Conservation (phyloP, 2,797 vertebrate genomes). For the Sitta carolinensis region DNA sequence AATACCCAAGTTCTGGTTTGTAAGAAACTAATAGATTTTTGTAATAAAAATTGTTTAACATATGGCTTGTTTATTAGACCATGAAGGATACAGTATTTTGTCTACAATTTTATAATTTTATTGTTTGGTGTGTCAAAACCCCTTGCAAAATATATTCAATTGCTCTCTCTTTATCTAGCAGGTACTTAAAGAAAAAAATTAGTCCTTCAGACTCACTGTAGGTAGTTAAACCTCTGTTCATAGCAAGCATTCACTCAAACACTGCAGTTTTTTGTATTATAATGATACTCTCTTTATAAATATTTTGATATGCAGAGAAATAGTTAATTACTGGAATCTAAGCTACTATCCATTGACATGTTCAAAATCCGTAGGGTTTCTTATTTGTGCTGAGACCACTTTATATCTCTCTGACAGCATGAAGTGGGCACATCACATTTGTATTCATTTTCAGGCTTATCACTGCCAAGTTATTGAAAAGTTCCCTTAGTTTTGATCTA, state of each 20-base stretch:
- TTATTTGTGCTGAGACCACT: slow-evolving; percentile 10
- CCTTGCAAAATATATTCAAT: background rate
- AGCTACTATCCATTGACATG: background rate
- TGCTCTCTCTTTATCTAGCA: background rate
- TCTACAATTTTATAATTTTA: background rate
- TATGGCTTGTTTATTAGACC: background rate
- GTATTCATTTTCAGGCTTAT: background rate
- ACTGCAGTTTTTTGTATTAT: background rate
- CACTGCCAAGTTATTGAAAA: background rate
- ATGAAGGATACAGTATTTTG: background rate
- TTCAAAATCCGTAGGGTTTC: background rate
- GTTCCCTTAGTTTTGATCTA: background rate
- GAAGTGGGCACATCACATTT: background rate
- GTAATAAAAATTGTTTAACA: background rate
- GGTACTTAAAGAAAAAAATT: background rate
- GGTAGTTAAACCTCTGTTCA: background rate
- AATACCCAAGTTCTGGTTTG: background rate
- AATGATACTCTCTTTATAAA: background rate
- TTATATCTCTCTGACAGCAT: background rate
- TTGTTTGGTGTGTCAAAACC: background rate
- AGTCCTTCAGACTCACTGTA: background rate
- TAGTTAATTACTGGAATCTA: background rate
- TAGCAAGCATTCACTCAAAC: background rate
- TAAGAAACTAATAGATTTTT: background rate
- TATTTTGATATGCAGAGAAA: background rate